A percentile compares a stretch with the other conserved stretches of the same genome.
Evolutionary conservation across 2,113 vertebrate species (phyloP).

Genomic region (Mionectes macconnelli): DNA sequence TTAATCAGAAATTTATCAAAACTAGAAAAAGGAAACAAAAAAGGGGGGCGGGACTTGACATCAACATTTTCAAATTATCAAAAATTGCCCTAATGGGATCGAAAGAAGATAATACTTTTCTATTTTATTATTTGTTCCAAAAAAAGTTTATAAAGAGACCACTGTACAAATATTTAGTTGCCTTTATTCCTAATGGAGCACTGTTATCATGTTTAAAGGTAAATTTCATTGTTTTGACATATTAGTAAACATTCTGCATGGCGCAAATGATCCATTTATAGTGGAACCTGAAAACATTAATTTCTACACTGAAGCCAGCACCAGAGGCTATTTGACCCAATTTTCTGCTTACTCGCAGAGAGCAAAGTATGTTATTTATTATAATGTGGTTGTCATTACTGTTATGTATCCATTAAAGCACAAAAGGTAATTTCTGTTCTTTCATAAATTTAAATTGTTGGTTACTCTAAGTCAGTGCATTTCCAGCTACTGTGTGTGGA

Average conservation of each 20-base stretch:
- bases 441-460: background rate
- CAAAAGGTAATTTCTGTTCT: background rate
- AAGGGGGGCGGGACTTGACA: background rate
- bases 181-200: background rate
- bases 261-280: background rate
- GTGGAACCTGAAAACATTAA: background rate
- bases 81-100: background rate
- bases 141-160: background rate
- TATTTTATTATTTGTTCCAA: background rate
- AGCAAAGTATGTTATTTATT: background rate
- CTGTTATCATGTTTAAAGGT: background rate
- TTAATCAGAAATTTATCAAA: background rate
- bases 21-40: accelerated
- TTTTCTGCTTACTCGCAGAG: background rate
- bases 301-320: background rate
- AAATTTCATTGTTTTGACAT: background rate
- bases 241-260: background rate
- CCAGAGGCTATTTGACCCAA: background rate
- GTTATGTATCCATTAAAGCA: background rate
- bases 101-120: background rate
- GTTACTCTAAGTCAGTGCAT: background rate
- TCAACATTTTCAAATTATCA: background rate
- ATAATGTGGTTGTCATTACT: background rate
- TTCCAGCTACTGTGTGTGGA: background rate
- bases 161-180: background rate